These are phyloP conservation scores for Paraescarpia echinospica DNA, from an alignment of 1,140 invertebrate genomes.

Conservation along the genomic window DNA sequence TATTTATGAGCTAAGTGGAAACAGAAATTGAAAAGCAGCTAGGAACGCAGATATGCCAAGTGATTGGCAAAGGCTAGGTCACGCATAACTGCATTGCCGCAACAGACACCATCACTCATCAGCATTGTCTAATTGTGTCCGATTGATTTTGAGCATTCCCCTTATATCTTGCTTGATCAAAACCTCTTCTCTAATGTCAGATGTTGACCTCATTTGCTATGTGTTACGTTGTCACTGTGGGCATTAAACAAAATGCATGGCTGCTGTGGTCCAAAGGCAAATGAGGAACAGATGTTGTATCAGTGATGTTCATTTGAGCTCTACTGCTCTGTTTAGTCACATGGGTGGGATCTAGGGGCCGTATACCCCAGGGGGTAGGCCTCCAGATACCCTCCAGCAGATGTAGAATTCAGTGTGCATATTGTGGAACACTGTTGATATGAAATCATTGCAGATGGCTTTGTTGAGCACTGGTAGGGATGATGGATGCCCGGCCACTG, in stretches of 20 bases:
- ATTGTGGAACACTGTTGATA: not conserved
- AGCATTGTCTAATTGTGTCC: too few species aligned
- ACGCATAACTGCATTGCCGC: not conserved
- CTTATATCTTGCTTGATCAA: not conserved
- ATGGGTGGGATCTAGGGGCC: too few species aligned
- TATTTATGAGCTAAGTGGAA: not conserved
- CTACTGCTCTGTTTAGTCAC: too few species aligned
- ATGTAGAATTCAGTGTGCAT: not conserved
- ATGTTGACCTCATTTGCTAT: not conserved
- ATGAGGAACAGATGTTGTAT: not conserved
- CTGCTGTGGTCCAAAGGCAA: too few species aligned
- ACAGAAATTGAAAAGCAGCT: slow-evolving; percentile 1
- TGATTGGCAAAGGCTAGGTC: not conserved
- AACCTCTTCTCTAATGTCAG: not conserved
- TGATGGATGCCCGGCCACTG: not conserved
- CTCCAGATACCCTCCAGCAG: not conserved
- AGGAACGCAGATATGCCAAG: not conserved
- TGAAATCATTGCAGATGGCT: not conserved
- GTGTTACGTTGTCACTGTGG: not conserved
- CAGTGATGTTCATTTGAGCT: not conserved
- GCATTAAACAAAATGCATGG: too few species aligned
- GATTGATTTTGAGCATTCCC: not conserved
- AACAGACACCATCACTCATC: not conserved
- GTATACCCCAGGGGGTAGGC: not conserved
- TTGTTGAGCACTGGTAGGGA: not conserved